Percentiles rank a stretch among this genome's conserved stretches.
Conservation (phyloP, 1,140 invertebrate species). For the Rhopalosiphum padi region DNA sequence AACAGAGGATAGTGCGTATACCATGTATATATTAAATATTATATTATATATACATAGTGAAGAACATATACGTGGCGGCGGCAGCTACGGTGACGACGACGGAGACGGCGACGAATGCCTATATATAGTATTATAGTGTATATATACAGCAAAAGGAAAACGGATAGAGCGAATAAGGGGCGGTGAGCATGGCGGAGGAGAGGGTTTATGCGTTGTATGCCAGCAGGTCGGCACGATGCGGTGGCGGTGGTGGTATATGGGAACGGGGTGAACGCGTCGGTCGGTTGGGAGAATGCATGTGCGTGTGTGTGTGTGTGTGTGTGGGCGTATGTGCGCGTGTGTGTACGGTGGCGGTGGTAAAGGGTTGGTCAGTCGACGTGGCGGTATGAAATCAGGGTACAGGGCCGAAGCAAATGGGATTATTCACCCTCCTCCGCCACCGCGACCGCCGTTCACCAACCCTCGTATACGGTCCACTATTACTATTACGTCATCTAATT, state of each 20-base stretch:
- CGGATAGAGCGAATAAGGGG: background rate
- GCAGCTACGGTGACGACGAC: background rate
- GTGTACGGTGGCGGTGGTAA: conserved; percentile 10
- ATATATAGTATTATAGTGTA: background rate
- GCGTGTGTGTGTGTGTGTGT: background rate
- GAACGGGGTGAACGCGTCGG: conserved; percentile 10
- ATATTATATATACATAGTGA: background rate
- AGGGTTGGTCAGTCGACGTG: conserved; percentile 45
- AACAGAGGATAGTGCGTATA: background rate
- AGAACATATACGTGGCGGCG: background rate
- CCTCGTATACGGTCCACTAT: conserved; percentile 11
- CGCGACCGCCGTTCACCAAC: background rate
- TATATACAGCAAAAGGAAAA: conserved; percentile 11
- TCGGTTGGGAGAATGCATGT: background rate
- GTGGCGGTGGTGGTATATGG: background rate
- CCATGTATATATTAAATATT: background rate
- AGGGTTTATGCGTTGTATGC: background rate
- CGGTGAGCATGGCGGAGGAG: background rate
- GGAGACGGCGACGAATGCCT: conserved; percentile 31
- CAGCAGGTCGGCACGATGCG: conserved; percentile 14
- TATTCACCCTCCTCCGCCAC: conserved; percentile 1
- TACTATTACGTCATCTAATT: conserved; percentile 54
- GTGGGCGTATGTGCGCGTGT: too few relatives aligned
- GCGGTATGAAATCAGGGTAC: conserved; percentile 46
- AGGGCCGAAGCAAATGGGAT: conserved; percentile 42